Evolutionary conservation across 2,888 invertebrate species (phyloP).

Genomic region (Tiliacea aurago): DNA sequence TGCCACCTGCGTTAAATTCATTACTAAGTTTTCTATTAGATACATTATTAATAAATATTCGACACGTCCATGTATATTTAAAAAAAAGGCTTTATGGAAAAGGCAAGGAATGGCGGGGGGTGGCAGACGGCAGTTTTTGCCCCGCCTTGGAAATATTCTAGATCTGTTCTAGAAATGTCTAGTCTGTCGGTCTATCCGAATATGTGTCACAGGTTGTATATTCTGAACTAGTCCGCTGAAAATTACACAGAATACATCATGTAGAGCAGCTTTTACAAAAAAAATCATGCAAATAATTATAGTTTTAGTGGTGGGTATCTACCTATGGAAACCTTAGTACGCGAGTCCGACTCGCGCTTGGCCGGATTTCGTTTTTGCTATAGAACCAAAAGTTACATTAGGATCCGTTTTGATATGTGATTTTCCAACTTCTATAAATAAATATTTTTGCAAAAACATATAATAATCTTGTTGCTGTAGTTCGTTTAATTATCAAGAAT

Average conservation of each 20-base stretch:
- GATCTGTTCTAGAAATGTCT: too few relatives aligned
- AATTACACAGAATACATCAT: not conserved
- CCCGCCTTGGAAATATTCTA: too few relatives aligned
- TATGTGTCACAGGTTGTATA: too few relatives aligned
- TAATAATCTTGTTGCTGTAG: not conserved
- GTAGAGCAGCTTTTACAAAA: not conserved
- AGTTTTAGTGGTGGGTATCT: not conserved
- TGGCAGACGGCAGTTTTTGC: too few relatives aligned
- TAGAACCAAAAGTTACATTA: not conserved
- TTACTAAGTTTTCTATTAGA: not conserved
- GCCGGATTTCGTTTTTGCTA: not conserved
- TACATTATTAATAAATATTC: too few relatives aligned
- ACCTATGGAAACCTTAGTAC: not conserved
- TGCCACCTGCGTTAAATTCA: not conserved
- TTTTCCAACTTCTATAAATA: not conserved
- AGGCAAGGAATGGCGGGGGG: too few relatives aligned
- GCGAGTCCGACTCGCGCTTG: not conserved
- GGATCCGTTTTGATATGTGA: not conserved
- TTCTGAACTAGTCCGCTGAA: not conserved
- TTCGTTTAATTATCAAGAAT: too few relatives aligned
- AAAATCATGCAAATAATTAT: not conserved
- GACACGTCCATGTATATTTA: too few relatives aligned
- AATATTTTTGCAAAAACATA: not conserved
- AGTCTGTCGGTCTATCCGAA: not conserved
- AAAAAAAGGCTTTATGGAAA: too few relatives aligned